Percentiles rank a stretch among this genome's conserved stretches.
These are phyloP conservation scores for Argentina silus DNA, from an alignment of 2,797 vertebrate genomes.

Conservation along the genomic window DNA sequence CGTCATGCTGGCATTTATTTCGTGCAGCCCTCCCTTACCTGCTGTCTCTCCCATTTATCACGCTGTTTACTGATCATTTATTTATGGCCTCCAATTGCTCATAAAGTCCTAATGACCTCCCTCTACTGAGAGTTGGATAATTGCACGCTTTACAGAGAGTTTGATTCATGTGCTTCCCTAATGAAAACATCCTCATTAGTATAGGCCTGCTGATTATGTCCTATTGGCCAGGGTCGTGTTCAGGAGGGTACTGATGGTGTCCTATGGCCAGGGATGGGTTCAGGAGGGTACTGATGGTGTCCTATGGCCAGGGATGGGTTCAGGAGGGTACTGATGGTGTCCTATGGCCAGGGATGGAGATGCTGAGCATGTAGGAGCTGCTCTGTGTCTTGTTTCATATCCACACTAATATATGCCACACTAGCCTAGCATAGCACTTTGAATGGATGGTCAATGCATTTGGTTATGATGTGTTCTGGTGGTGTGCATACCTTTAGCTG, in stretches of 20 bases:
- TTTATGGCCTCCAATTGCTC: slow-evolving; percentile 63
- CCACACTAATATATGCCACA: no score
- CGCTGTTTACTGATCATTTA: slow-evolving; percentile 67
- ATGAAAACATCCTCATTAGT: slow-evolving; percentile 53
- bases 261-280: neutral
- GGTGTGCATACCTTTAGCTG: no score
- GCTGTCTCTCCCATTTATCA: slow-evolving; percentile 34
- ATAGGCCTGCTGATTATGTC: slow-evolving; percentile 15
- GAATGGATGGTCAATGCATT: no score
- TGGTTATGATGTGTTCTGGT: no score
- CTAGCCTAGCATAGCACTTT: no score
- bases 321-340: slow-evolving; percentile 37
- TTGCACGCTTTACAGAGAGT: slow-evolving; percentile 63
- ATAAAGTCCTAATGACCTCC: slow-evolving; percentile 67
- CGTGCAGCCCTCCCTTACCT: slow-evolving; percentile 35
- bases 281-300: slow-evolving; percentile 37
- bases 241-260: slow-evolving; percentile 37
- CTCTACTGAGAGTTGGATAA: slow-evolving; percentile 61
- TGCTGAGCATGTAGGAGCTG: slow-evolving; percentile 5
- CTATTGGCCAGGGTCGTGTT: neutral
- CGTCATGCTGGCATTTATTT: slow-evolving; percentile 7
- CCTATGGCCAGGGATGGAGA: slow-evolving; percentile 8
- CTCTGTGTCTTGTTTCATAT: neutral
- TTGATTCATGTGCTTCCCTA: slow-evolving; percentile 67
- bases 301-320: neutral